phyloP scores from a whole-genome alignment of 2,888 invertebrate species.

The Andrena flavipes region DNA sequence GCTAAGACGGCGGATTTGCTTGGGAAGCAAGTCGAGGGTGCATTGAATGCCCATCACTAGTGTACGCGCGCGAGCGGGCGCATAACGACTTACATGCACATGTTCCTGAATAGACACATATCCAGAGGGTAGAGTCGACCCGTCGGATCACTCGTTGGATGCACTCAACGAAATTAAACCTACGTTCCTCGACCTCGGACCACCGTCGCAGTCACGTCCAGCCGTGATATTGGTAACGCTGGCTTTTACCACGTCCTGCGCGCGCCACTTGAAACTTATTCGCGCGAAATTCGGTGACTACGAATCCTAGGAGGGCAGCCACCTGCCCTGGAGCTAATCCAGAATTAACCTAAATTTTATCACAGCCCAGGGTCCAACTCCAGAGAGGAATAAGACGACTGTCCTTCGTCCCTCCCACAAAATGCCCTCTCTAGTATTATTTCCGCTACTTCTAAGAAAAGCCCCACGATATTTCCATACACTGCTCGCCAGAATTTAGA shows the following conservation, averaged over 20 bases:
- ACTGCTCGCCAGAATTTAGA: too few relatives aligned
- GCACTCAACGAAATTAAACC: slow-evolving; percentile 85
- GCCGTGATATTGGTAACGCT: slow-evolving; percentile 66
- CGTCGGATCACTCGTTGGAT: slow-evolving; percentile 79
- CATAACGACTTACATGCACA: slow-evolving; percentile 40
- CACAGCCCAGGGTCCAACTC: background rate
- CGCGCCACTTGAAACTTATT: slow-evolving; percentile 52
- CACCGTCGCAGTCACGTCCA: slow-evolving; percentile 66
- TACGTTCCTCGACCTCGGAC: slow-evolving; percentile 74
- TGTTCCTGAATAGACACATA: slow-evolving; percentile 50
- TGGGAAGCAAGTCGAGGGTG: slow-evolving; percentile 19
- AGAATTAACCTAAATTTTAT: slow-evolving; percentile 7
- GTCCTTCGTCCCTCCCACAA: background rate
- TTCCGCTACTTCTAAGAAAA: too few relatives aligned
- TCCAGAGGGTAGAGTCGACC: slow-evolving; percentile 59
- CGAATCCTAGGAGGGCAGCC: slow-evolving; percentile 16
- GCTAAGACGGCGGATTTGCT: slow-evolving; percentile 42
- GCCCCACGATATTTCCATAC: too few relatives aligned
- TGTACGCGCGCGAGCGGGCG: slow-evolving; percentile 24
- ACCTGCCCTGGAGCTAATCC: background rate
- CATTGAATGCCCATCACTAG: slow-evolving; percentile 48
- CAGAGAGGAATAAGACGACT: background rate
- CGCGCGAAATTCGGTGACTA: slow-evolving; percentile 38
- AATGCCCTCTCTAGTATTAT: background rate
- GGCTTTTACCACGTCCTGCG: slow-evolving; percentile 57